phyloP scores from a whole-genome alignment of 2,797 vertebrate species.

The Tachyglossus aculeatus region DNA sequence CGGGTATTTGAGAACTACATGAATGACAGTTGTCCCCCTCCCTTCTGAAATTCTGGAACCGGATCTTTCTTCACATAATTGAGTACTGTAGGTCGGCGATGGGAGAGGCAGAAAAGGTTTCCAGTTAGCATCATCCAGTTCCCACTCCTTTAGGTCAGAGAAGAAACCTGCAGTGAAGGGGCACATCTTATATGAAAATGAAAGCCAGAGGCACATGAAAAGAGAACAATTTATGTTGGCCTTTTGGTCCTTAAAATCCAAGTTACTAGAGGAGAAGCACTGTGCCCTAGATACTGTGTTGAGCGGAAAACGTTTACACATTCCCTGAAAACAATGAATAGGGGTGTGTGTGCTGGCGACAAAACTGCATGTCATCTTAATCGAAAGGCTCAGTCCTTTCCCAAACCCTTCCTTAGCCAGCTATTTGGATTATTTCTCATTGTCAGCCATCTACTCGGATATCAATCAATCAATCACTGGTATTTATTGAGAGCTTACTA shows the following conservation, averaged over 20 bases:
- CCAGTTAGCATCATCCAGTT: neutral
- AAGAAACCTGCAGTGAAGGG: neutral
- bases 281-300: neutral
- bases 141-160: neutral
- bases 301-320: neutral
- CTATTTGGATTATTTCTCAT: constrained; percentile 61
- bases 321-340: neutral
- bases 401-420: constrained; percentile 54
- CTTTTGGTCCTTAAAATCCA: constrained; percentile 5
- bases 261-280: neutral
- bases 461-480: constrained; percentile 69
- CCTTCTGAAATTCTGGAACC: constrained; percentile 33
- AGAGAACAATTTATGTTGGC: neutral
- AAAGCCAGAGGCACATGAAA: neutral
- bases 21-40: constrained; percentile 17
- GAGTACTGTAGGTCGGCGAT: neutral
- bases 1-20: constrained; percentile 10
- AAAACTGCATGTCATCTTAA: neutral
- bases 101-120: neutral
- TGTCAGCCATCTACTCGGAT: constrained; percentile 67
- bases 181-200: neutral
- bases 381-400: constrained; percentile 34
- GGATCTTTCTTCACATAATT: constrained; percentile 20
- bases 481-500: too few species aligned
- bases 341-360: constrained; percentile 1